These are phyloP conservation scores for Dascyllus trimaculatus DNA, from an alignment of 2,113 vertebrate species.

Conservation along the genomic window DNA sequence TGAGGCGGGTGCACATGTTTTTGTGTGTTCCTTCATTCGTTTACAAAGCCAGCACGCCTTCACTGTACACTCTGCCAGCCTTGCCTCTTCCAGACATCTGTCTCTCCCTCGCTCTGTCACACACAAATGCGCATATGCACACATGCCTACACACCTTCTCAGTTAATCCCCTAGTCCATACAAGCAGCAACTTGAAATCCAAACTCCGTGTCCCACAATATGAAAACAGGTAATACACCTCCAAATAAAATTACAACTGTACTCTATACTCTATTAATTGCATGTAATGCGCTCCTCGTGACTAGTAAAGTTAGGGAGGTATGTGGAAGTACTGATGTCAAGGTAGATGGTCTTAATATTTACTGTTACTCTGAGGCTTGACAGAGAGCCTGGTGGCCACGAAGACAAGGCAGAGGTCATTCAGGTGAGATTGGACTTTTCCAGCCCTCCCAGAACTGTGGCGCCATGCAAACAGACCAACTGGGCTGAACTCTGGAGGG, in stretches of 20 bases:
- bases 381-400: conserved; percentile 10
- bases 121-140: conserved; percentile 21
- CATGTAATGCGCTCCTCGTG: conserved; percentile 15
- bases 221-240: conserved; percentile 25
- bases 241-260: conserved; percentile 17
- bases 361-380: conserved; percentile 25
- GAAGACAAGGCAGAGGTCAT: conserved; percentile 35
- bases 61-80: conserved; percentile 59
- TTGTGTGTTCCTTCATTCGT: conserved; percentile 65
- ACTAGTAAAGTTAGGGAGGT: conserved; percentile 42
- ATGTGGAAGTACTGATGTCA: conserved; percentile 14
- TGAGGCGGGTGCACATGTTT: conserved; percentile 59
- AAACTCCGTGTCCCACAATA: conserved; percentile 23
- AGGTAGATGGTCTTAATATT: conserved; percentile 16
- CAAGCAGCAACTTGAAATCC: conserved; percentile 54
- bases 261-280: conserved; percentile 23
- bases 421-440: conserved; percentile 52
- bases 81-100: conserved; percentile 68
- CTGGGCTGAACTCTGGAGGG: conserved; percentile 13
- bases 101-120: conserved; percentile 25
- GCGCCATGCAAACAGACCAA: conserved; percentile 28
- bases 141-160: conserved; percentile 29
- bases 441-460: conserved; percentile 25
- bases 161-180: conserved; percentile 47
- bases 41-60: conserved; percentile 64